Conservation (phyloP, 1,140 invertebrate species). For the Belonocnema kinseyi region DNA sequence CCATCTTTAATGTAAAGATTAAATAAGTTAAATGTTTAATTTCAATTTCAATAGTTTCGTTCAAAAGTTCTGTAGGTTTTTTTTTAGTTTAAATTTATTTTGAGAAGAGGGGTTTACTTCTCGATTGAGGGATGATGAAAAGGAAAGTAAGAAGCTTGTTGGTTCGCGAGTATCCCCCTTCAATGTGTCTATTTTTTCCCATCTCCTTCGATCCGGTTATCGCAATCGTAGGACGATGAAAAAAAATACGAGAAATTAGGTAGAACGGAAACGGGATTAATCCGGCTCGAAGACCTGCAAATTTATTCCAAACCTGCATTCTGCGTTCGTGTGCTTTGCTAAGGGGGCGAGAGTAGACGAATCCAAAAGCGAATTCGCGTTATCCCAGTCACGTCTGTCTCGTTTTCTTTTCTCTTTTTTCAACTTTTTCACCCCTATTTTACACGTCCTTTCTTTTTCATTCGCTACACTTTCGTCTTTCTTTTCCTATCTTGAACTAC, state of each 20-base stretch:
- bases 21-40: too few relatives aligned
- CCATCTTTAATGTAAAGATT: too few relatives aligned
- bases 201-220: constrained; percentile 8
- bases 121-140: not conserved
- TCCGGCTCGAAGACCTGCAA: constrained; percentile 39
- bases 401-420: constrained; percentile 36
- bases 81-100: constrained; percentile 10
- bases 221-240: not conserved
- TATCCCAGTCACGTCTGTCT: constrained; percentile 45
- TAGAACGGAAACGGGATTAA: constrained; percentile 43
- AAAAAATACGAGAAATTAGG: constrained; percentile 29
- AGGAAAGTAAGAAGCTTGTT: constrained; percentile 23
- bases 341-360: constrained; percentile 39
- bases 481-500: constrained; percentile 15
- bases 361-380: constrained; percentile 42
- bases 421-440: not conserved
- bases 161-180: constrained; percentile 3
- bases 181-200: not conserved
- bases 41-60: too few relatives aligned
- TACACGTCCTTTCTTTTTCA: constrained; percentile 17
- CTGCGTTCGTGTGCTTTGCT: constrained; percentile 36
- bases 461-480: constrained; percentile 20
- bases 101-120: constrained; percentile 1
- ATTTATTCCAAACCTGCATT: constrained; percentile 48
- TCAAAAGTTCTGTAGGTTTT: too few relatives aligned